Conservation (phyloP, 1,140 invertebrate genomes). For the Cyrtorhinus lividipennis region DNA sequence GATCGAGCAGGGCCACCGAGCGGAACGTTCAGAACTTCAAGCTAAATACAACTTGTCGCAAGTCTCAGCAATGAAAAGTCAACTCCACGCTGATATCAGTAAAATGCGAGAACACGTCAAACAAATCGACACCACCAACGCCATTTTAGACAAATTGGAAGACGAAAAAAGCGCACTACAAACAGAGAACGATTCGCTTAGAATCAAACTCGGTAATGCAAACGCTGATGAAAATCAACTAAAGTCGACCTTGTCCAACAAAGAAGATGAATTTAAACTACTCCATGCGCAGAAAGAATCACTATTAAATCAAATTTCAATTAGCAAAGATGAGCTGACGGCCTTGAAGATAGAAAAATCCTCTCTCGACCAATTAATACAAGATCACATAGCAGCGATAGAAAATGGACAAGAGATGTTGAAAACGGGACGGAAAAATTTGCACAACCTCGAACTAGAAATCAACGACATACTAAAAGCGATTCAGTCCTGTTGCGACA, state of each 20-base stretch:
- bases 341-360: too few species aligned
- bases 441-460: neutral
- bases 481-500: neutral
- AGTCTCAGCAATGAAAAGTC: neutral
- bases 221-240: neutral
- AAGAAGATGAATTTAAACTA: neutral
- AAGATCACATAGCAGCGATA: neutral
- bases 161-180: neutral
- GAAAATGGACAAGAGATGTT: neutral
- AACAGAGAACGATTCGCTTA: neutral
- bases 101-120: neutral
- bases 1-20: neutral
- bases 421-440: neutral
- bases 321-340: neutral
- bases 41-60: neutral
- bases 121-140: neutral
- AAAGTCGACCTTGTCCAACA: neutral
- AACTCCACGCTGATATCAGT: neutral
- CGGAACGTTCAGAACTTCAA: neutral
- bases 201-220: too few species aligned
- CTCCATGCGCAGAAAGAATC: neutral
- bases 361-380: neutral
- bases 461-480: neutral
- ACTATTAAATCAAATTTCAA: neutral
- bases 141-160: neutral